Conservation (phyloP, 1,140 invertebrate genomes). For the Oscheius sp. region DNA sequence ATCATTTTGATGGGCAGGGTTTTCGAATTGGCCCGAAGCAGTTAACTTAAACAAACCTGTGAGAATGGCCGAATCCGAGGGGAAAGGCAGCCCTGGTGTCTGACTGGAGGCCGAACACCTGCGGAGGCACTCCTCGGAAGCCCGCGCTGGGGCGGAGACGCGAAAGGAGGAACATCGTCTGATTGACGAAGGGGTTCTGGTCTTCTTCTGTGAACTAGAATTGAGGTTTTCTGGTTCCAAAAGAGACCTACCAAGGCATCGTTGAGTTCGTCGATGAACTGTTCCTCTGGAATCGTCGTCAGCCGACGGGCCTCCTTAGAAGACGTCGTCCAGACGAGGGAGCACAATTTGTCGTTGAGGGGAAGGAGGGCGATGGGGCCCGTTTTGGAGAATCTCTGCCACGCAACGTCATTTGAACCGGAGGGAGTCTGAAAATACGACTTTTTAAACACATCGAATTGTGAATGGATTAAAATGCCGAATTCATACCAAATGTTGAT, state of each 20-base stretch:
- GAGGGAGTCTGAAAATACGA: neutral
- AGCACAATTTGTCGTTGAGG: conserved; percentile 73
- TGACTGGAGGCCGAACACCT: conserved; percentile 66
- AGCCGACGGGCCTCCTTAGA: conserved; percentile 73
- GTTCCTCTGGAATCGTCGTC: conserved; percentile 70
- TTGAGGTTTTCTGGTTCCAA: neutral
- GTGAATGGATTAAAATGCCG: no score
- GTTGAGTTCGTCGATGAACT: conserved; percentile 86
- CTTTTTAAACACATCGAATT: neutral
- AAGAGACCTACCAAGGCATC: conserved; percentile 72
- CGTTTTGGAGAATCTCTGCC: conserved; percentile 87
- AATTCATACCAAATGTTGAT: conserved; percentile 15
- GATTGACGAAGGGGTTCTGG: conserved; percentile 59
- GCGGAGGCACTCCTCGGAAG: conserved; percentile 1
- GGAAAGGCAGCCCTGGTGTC: conserved; percentile 81
- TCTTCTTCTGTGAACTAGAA: conserved; percentile 71
- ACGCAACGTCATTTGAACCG: conserved; percentile 78
- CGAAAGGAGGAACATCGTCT: conserved; percentile 47
- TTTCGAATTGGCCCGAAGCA: neutral
- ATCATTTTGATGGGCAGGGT: neutral
- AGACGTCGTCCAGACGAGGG: conserved; percentile 85
- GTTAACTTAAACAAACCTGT: conserved; percentile 61
- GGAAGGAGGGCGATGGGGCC: conserved; percentile 88
- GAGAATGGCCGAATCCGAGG: conserved; percentile 82
- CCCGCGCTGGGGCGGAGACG: neutral